Percentiles rank a stretch among this genome's conserved stretches.
phyloP scores from a whole-genome alignment of 1,140 invertebrate species.

The Bombus difficillimus region DNA sequence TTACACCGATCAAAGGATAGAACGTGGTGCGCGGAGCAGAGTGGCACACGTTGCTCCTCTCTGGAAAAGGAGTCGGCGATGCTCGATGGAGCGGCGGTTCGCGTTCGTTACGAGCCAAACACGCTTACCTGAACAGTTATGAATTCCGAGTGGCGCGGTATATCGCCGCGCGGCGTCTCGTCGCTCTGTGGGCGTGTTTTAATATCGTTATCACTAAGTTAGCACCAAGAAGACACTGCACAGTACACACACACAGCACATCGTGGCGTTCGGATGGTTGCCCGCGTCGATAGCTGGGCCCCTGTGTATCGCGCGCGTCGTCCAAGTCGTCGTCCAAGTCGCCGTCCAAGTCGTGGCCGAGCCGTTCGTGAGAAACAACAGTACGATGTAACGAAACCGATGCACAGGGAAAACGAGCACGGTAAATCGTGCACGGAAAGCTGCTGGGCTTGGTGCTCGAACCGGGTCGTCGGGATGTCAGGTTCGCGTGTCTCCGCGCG shows the following conservation, averaged over 20 bases:
- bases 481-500: background rate
- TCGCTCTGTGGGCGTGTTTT: constrained; percentile 22
- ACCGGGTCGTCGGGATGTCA: background rate
- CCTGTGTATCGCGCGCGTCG: background rate
- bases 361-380: background rate
- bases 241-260: constrained; percentile 82
- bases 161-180: constrained; percentile 39
- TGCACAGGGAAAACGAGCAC: background rate
- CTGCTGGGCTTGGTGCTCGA: too few species aligned
- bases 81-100: too few species aligned
- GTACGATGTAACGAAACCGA: background rate
- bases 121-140: constrained; percentile 50
- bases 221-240: constrained; percentile 81
- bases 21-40: too few species aligned
- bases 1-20: too few species aligned
- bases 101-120: background rate
- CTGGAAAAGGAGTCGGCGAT: background rate
- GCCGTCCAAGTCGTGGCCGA: background rate
- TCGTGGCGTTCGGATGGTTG: constrained; percentile 64
- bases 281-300: constrained; percentile 16
- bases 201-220: constrained; percentile 78
- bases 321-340: background rate
- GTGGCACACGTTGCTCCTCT: too few species aligned
- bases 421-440: background rate
- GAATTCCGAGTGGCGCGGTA: constrained; percentile 45